Conservation (phyloP, 2,888 invertebrate species). For the Chrysolina oricalcia region DNA sequence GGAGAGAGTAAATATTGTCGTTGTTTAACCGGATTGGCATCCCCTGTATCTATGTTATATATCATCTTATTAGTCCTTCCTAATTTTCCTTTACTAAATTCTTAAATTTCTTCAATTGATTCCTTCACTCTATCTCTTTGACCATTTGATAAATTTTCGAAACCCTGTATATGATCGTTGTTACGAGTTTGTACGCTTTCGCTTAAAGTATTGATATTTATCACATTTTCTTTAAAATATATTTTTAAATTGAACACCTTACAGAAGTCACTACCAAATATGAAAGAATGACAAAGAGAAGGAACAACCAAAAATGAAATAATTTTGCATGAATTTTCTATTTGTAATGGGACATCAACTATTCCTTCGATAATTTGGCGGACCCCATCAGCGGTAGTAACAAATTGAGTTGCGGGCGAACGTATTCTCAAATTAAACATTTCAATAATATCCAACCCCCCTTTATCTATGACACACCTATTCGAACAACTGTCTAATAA, state of each 20-base stretch:
- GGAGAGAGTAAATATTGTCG: constrained; percentile 38
- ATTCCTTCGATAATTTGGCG: too few relatives aligned
- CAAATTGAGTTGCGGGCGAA: too few relatives aligned
- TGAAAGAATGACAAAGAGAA: constrained; percentile 27
- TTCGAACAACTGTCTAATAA: too few relatives aligned
- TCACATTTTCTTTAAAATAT: constrained; percentile 27
- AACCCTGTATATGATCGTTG: too few relatives aligned
- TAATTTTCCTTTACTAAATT: constrained; percentile 28
- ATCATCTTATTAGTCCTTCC: too few relatives aligned
- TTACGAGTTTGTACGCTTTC: too few relatives aligned
- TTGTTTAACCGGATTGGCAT: constrained; percentile 29
- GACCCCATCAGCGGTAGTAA: too few relatives aligned
- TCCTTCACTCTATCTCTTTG: constrained; percentile 10
- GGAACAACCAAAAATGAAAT: constrained; percentile 26
- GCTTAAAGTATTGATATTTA: not conserved
- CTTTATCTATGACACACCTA: too few relatives aligned
- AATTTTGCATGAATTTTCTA: constrained; percentile 26
- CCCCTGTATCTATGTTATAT: constrained; percentile 34
- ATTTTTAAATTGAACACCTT: constrained; percentile 27
- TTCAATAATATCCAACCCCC: too few relatives aligned
- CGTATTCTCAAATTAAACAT: too few relatives aligned
- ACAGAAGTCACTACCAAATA: constrained; percentile 42
- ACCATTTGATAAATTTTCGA: not conserved
- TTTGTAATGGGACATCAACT: too few relatives aligned
- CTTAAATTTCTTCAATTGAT: not conserved